These are phyloP conservation scores for Kryptolebias marmoratus DNA, from an alignment of 2,113 vertebrate genomes.

Conservation along the genomic window DNA sequence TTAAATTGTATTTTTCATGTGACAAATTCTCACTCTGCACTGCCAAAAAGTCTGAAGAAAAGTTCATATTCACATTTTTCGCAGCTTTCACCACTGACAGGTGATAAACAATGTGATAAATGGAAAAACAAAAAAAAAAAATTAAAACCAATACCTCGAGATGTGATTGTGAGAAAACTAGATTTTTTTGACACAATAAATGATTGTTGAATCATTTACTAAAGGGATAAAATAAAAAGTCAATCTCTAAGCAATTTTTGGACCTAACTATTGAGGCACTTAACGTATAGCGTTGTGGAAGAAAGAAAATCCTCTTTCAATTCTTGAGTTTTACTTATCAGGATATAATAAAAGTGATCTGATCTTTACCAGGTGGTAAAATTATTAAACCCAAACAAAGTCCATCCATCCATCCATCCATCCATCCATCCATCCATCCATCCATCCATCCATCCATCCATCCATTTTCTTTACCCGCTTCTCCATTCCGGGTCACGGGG, in stretches of 20 bases:
- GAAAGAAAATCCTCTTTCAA: no score
- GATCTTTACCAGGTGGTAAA: no score
- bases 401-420: no score
- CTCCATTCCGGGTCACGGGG: no score
- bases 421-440: no score
- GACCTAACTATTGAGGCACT: neutral
- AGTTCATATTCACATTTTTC: constrained; percentile 15
- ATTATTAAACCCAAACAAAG: no score
- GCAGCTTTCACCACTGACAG: constrained; percentile 8
- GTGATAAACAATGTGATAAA: constrained; percentile 23
- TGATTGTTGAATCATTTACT: neutral
- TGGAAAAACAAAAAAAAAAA: neutral
- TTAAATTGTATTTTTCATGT: constrained; percentile 23
- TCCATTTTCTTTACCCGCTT: no score
- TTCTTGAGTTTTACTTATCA: no score
- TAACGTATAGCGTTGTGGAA: neutral
- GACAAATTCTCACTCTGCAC: constrained; percentile 9
- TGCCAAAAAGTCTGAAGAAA: constrained; percentile 5
- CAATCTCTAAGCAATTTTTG: neutral
- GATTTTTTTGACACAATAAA: neutral
- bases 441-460: no score
- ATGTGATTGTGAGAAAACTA: neutral
- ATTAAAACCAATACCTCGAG: neutral
- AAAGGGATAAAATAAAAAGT: neutral
- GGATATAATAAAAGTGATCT: no score